Evolutionary conservation across 2,113 vertebrate genomes (phyloP).

Genomic region (Rhabdornis inornatus): DNA sequence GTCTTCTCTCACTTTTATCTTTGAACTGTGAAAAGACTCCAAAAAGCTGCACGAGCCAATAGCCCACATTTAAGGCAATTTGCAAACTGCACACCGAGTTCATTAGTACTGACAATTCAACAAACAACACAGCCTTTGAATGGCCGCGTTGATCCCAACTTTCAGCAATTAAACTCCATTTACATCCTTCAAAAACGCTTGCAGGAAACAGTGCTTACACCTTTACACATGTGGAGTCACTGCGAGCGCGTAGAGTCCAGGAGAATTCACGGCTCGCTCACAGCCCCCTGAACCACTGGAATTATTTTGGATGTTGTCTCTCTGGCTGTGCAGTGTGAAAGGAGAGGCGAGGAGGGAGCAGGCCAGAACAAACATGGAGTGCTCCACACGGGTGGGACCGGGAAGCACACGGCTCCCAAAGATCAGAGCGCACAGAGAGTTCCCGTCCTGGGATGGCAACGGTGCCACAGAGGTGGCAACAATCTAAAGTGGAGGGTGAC

Average conservation of each 20-base stretch:
- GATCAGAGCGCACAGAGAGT: background rate
- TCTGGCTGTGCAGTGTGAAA: background rate
- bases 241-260: fast-evolving
- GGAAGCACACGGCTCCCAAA: fast-evolving
- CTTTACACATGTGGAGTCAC: background rate
- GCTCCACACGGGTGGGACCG: fast-evolving
- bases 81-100: background rate
- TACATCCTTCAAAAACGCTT: background rate
- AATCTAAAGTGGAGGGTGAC: background rate
- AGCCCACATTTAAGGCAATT: background rate
- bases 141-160: background rate
- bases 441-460: fast-evolving
- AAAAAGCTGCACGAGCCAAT: background rate
- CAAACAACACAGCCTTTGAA: background rate
- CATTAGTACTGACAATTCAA: background rate
- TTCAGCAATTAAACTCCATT: background rate
- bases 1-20: background rate
- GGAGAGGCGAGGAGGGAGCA: background rate
- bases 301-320: background rate
- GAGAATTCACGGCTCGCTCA: background rate
- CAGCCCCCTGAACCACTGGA: background rate
- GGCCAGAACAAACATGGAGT: background rate
- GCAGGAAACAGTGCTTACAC: background rate
- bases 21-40: background rate
- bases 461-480: background rate